Base-by-base conservation (phyloP, 2,888 invertebrate genomes). In the Napeogenes sylphis region DNA sequence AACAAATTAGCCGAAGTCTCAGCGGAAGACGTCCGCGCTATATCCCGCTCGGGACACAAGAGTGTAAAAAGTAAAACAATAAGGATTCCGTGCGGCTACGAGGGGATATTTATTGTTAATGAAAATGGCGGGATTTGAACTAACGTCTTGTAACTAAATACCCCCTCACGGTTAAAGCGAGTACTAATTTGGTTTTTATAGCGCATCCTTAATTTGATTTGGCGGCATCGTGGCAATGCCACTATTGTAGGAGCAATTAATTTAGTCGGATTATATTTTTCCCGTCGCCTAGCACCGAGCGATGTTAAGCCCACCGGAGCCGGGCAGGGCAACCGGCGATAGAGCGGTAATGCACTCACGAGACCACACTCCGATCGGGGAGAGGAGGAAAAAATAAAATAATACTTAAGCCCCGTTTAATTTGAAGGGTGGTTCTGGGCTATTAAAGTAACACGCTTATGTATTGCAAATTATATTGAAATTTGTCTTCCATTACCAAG, bases 381-480 rank as follows among this genome's bases (percentile, higher is more conserved):
- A 76, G 81, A 82, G 76, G 80, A 85, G 84, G 84, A 90, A 90
- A 90, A 89, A 90, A 88, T 87, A 88, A 88, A 88, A 90, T 88
- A 90, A 90, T 90, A 90, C 89, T 90, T 91, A 90, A 91, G 90
- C 91, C 85, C 85, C 89, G 89, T 91, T 91, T 91, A 91, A 91
- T 91, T 91, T 91, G 91, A 89, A 87, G 90, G 91, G 90, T 90
- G 91, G 91, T 91, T 91, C 90, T 87, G 90, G 91, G 86, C 91
- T 91, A 91, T 91, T 91, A 91, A 91, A 90, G 90, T 91, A 91
- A 90, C 90, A 91, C 91, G 91, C 91, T 90, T 91, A 91, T 91
- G 91, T 91, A 91, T 90, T 91, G 90, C 90, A 91, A 91, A 91
- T 91, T 90, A 91, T 91, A 91, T 91, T 90, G 91, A 91, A 90